Base-by-base conservation (phyloP, 2,888 invertebrate species). In the Notodonta dromedarius region DNA sequence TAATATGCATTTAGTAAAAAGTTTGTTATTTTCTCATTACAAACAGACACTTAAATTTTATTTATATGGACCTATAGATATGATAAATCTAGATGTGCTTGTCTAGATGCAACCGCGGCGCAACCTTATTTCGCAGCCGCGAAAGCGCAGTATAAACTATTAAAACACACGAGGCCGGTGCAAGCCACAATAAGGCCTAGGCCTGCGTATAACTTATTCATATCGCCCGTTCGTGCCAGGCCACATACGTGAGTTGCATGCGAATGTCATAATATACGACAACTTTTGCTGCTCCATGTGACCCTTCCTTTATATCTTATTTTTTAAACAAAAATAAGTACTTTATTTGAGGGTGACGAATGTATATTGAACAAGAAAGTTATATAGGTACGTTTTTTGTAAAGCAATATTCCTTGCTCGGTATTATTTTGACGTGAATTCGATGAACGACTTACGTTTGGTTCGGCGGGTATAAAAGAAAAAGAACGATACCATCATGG, bases 161-260 rank as follows among this genome's bases (percentile, higher is more conserved):
- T 83, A 82, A 85, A 83, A 83, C 79, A 73, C 70, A 72, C 69
- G 65, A 73, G 56, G 69, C 61, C 65, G 69, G 69, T 69, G 67
- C 67, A 73, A 67, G 65, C 67, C 71, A 63, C 70, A 62, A 63
- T 62, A 64, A 65, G 69, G 73, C 64, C 65, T 80, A 83, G 79
- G 78, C 74, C 69, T 77, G 75, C 81, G 77, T 71, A 84, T 87
- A 83, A 85, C 80, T 85, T 86, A 87, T 87, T 87, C 86, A 87
- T 80, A 78, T 71, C 77, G 72, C 70, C 67, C 78, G 80, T 82
- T 81, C 81, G 75, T 78, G 74, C 77, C 76, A 53, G 68, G 69
- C 67, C 71, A 67, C 73, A 69, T 50, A 83, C 84, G 84, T 86
- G 87, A 78, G 77, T 73, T 73, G 84, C 76, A 72, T 84, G 71